Conservation (phyloP, 1,140 invertebrate species). For the Subanguina moxae region DNA sequence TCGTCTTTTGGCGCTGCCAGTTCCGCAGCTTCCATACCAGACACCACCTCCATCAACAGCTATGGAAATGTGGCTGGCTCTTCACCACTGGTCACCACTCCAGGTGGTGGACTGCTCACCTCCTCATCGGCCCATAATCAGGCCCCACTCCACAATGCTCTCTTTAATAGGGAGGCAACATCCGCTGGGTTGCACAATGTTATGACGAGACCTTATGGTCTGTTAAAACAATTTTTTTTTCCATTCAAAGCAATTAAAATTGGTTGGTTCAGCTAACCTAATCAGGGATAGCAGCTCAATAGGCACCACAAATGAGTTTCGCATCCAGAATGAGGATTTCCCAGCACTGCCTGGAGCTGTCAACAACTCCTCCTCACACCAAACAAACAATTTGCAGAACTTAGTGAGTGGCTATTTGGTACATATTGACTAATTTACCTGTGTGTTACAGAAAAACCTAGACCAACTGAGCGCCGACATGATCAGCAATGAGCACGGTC, state of each 20-base stretch:
- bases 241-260: neutral
- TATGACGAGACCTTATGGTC: constrained; percentile 7
- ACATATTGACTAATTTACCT: no score
- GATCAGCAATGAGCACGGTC: neutral
- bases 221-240: neutral
- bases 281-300: constrained; percentile 1
- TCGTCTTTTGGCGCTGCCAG: constrained; percentile 4
- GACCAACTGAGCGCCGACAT: neutral
- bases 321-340: constrained; percentile 15
- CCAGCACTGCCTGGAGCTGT: constrained; percentile 4
- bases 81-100: neutral
- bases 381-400: no score
- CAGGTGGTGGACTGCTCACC: neutral
- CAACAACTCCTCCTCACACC: neutral
- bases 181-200: neutral
- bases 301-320: constrained; percentile 9
- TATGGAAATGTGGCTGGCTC: constrained; percentile 1
- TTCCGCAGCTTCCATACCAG: neutral
- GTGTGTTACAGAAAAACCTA: no score
- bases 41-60: constrained; percentile 10
- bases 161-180: constrained; percentile 7
- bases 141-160: constrained; percentile 3
- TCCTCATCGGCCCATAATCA: neutral
- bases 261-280: constrained; percentile 9
- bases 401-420: no score